phyloP scores from a whole-genome alignment of 2,113 vertebrate species.

The Hyla sarda region DNA sequence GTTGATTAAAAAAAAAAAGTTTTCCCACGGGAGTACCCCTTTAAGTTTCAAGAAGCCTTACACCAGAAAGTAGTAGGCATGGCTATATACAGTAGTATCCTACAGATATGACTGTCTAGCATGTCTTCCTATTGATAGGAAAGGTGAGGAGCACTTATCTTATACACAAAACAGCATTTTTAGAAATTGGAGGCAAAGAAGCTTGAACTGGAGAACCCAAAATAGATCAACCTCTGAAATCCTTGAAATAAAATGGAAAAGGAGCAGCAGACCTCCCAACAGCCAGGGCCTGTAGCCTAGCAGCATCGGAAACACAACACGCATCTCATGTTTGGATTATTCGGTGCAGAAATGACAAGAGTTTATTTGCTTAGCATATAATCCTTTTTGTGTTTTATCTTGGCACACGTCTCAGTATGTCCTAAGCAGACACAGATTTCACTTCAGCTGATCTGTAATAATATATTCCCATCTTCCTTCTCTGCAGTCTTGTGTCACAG shows the following conservation, averaged over 20 bases:
- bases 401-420: conserved; percentile 59
- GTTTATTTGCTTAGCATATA: conserved; percentile 64
- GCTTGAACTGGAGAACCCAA: background rate
- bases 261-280: conserved; percentile 58
- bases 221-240: conserved; percentile 2
- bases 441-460: conserved; percentile 1
- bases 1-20: no score
- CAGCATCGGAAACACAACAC: conserved; percentile 71
- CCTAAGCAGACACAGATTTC: conserved; percentile 8
- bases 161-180: background rate
- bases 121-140: background rate
- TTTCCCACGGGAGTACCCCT: no score
- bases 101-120: background rate
- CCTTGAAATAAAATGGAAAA: conserved; percentile 28
- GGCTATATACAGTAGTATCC: background rate
- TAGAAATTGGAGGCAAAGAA: conserved; percentile 5
- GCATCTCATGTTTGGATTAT: conserved; percentile 66
- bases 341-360: conserved; percentile 64
- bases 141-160: no score
- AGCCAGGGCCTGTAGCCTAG: conserved; percentile 65
- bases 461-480: background rate
- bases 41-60: background rate
- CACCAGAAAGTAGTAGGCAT: background rate
- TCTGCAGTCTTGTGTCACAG: conserved; percentile 5
- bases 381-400: conserved; percentile 59